These are phyloP conservation scores for Tricholauxania praeusta DNA, from an alignment of 2,888 invertebrate genomes.

Conservation along the genomic window DNA sequence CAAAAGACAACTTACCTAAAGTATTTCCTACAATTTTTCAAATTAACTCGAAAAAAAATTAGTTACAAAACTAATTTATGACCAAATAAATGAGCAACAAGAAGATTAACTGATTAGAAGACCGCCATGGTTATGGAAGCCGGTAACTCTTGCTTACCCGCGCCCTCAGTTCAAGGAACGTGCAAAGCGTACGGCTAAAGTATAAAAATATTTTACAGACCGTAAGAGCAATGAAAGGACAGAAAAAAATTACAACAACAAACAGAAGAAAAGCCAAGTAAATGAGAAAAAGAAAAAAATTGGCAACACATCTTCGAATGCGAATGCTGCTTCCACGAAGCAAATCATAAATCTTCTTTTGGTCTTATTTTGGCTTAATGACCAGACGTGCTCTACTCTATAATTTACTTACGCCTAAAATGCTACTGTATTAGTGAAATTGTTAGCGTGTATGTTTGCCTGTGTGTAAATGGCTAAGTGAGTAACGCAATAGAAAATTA, in stretches of 20 bases:
- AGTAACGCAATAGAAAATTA: too few relatives aligned
- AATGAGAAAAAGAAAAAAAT: conserved; percentile 13
- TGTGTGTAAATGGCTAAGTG: too few relatives aligned
- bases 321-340: conserved; percentile 30
- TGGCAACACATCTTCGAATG: conserved; percentile 28
- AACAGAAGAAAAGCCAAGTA: conserved; percentile 8
- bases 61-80: conserved; percentile 28
- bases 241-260: not conserved
- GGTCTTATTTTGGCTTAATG: conserved; percentile 65
- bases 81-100: conserved; percentile 13
- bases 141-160: too few relatives aligned
- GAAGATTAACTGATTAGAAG: conserved; percentile 27
- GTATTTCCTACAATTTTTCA: conserved; percentile 32
- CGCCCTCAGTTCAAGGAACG: too few relatives aligned
- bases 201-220: too few relatives aligned
- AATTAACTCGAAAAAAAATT: not conserved
- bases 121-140: not conserved
- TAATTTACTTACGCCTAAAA: conserved; percentile 57
- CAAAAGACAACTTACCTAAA: conserved; percentile 31
- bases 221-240: not conserved
- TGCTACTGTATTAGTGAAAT: not conserved
- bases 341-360: conserved; percentile 61
- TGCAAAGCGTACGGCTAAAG: too few relatives aligned
- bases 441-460: too few relatives aligned
- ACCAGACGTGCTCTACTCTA: conserved; percentile 64